A percentile compares a stretch with the other conserved stretches of the same genome.
These are phyloP conservation scores for Ooceraea biroi DNA, from an alignment of 1,140 invertebrate species.

Conservation along the genomic window DNA sequence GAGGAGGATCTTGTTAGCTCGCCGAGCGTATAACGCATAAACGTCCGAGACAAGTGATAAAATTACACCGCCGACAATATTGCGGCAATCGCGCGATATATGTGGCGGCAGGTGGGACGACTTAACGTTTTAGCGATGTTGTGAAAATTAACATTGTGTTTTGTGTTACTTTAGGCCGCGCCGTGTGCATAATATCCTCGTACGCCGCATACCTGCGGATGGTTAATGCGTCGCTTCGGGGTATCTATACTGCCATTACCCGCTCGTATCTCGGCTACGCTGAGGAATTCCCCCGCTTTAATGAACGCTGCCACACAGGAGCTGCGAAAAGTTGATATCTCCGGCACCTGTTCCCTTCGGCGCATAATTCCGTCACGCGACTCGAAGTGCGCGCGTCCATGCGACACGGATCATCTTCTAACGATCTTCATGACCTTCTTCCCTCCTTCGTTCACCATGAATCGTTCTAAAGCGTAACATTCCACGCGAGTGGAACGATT, in stretches of 20 bases:
- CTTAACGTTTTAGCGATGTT: conserved; percentile 5
- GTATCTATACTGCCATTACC: conserved; percentile 33
- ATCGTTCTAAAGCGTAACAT: no score
- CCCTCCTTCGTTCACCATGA: background rate
- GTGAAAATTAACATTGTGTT: conserved; percentile 20
- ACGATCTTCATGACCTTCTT: conserved; percentile 12
- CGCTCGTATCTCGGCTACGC: conserved; percentile 25
- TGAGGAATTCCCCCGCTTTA: conserved; percentile 47
- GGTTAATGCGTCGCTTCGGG: conserved; percentile 43
- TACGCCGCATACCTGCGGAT: conserved; percentile 22
- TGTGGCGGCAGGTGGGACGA: background rate
- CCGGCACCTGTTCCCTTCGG: conserved; percentile 56
- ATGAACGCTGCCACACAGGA: conserved; percentile 50
- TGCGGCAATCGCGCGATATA: background rate
- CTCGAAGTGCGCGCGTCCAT: conserved; percentile 25
- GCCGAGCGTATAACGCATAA: no score
- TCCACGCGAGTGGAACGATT: no score
- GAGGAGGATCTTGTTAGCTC: no score
- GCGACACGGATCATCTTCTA: conserved; percentile 42
- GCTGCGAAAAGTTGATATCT: conserved; percentile 62
- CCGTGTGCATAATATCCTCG: conserved; percentile 23
- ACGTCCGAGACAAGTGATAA: no score
- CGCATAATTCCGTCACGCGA: conserved; percentile 34
- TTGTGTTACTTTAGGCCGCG: conserved; percentile 2
- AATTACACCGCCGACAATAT: background rate